Percentiles rank a stretch among this genome's conserved stretches.
phyloP scores from a whole-genome alignment of 2,113 vertebrate species.

The Crypturellus undulatus region DNA sequence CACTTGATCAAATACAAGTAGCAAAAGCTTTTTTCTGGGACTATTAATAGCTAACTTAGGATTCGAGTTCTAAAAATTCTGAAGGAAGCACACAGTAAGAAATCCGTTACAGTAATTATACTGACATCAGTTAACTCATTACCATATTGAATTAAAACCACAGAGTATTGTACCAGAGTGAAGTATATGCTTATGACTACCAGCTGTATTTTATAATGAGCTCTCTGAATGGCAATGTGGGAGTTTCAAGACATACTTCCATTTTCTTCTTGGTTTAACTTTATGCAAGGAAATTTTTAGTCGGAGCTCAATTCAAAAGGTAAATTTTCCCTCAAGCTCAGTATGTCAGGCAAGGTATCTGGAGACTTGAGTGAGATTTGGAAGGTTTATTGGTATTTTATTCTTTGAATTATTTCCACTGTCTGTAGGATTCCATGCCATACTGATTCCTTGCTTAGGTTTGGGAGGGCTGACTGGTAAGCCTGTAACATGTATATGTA shows the following conservation, averaged over 20 bases:
- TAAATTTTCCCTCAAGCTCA: neutral
- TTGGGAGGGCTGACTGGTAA: neutral
- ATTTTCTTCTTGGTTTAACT: constrained; percentile 18
- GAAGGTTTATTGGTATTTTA: constrained; percentile 21
- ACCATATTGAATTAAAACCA: neutral
- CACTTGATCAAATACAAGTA: constrained; percentile 9
- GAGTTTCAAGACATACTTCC: neutral
- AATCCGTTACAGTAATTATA: constrained; percentile 39
- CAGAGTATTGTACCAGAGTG: neutral
- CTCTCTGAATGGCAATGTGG: neutral
- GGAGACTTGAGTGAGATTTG: constrained; percentile 3
- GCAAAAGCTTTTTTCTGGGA: neutral
- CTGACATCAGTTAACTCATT: constrained; percentile 30
- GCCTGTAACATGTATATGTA: neutral
- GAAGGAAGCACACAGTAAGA: neutral
- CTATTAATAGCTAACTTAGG: neutral
- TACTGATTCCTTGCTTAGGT: neutral
- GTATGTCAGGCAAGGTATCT: neutral
- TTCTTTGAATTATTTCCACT: constrained; percentile 29
- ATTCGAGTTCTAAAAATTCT: constrained; percentile 15
- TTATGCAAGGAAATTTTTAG: constrained; percentile 15
- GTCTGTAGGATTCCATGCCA: neutral
- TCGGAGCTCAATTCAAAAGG: constrained; percentile 39
- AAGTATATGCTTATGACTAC: neutral
- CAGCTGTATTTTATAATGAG: neutral